Evolutionary conservation across 2,113 vertebrate species (phyloP).

Genomic region (Toxotes chatareus): DNA sequence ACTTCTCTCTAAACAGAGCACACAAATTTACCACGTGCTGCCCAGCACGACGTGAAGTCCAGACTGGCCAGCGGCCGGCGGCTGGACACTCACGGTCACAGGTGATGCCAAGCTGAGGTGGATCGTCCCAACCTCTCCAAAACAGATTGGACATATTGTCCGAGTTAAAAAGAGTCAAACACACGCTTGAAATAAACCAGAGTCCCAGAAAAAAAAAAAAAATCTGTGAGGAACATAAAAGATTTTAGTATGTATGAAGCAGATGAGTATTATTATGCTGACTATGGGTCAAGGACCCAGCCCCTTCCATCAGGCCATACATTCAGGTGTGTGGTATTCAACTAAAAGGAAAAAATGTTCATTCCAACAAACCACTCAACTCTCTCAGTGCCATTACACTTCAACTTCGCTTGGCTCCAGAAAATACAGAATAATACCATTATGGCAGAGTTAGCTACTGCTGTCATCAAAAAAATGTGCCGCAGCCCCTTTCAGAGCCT

Average conservation of each 20-base stretch:
- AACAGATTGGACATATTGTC: constrained; percentile 6
- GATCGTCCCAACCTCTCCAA: constrained; percentile 25
- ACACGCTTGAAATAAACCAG: constrained; percentile 7
- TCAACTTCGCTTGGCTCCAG: constrained; percentile 37
- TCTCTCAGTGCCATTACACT: constrained; percentile 36
- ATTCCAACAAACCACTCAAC: constrained; percentile 69
- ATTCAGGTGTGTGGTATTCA: constrained; percentile 50
- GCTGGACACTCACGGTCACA: not conserved
- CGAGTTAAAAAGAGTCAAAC: not conserved
- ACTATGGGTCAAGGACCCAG: constrained; percentile 10
- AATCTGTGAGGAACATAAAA: not conserved
- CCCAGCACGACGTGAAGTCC: constrained; percentile 27
- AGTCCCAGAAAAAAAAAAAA: not conserved
- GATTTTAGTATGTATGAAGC: constrained; percentile 18
- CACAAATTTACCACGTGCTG: constrained; percentile 29
- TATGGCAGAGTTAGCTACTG: constrained; percentile 23
- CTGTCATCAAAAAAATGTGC: constrained; percentile 9
- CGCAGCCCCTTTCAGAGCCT: constrained; percentile 14
- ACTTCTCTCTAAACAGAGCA: constrained; percentile 18
- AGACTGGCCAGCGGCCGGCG: constrained; percentile 28
- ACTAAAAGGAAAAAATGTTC: constrained; percentile 52
- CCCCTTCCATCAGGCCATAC: constrained; percentile 28
- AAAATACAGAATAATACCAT: constrained; percentile 30
- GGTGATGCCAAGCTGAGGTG: constrained; percentile 26
- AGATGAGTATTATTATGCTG: not conserved